These are phyloP conservation scores for Barypeithes pellucidus DNA, from an alignment of 2,888 invertebrate genomes.

Conservation along the genomic window DNA sequence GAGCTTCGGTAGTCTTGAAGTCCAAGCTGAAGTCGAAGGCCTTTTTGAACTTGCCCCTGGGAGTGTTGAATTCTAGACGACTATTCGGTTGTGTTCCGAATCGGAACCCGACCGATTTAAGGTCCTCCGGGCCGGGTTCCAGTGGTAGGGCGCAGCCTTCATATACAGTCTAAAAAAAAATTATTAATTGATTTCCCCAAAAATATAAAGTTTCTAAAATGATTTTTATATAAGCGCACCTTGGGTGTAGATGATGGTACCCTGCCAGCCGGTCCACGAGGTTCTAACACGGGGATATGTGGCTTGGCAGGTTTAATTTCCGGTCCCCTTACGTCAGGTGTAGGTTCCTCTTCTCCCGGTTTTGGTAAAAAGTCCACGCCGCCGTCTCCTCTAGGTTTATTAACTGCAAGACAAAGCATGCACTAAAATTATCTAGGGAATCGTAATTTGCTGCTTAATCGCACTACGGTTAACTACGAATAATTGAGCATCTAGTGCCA, in stretches of 20 bases:
- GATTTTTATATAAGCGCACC: no score
- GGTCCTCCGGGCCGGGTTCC: constrained; percentile 71
- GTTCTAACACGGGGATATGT: constrained; percentile 57
- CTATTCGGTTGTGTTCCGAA: constrained; percentile 80
- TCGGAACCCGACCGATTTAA: constrained; percentile 45
- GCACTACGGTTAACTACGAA: no score
- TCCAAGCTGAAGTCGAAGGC: constrained; percentile 84
- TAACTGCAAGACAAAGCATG: no score
- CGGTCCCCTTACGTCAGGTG: not conserved
- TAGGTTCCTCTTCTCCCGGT: not conserved
- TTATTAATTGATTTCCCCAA: no score
- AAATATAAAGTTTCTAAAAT: no score
- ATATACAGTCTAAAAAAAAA: constrained; percentile 40
- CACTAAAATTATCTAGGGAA: no score
- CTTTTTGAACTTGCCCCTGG: constrained; percentile 75
- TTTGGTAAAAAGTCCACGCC: constrained; percentile 57
- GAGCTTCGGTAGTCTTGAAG: constrained; percentile 83
- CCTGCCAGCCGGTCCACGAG: constrained; percentile 58
- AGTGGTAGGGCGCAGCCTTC: constrained; percentile 73
- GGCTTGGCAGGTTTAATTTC: constrained; percentile 36
- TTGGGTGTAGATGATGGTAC: constrained; percentile 58
- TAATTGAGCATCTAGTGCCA: no score
- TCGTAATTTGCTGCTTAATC: no score
- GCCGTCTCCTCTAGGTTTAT: constrained; percentile 62
- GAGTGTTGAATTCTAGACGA: constrained; percentile 80